These are phyloP conservation scores for Chlorodrepanis virens DNA, from an alignment of 2,113 vertebrate species.

Conservation along the genomic window DNA sequence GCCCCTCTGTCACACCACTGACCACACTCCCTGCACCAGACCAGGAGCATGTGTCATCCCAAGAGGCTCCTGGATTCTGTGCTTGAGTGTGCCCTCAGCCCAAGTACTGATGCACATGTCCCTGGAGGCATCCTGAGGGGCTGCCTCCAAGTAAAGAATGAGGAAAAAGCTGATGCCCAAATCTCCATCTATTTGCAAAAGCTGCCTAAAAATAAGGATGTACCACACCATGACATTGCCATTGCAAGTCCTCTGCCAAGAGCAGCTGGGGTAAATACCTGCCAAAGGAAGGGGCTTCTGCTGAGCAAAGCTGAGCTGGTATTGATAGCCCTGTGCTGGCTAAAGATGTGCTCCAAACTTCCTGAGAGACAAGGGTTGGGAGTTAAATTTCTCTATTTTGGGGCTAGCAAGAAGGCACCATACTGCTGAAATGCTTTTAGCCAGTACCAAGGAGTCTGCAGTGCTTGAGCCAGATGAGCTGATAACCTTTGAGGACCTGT, in stretches of 20 bases:
- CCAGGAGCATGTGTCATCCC: background rate
- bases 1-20: background rate
- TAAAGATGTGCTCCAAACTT: background rate
- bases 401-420: background rate
- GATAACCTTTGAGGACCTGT: background rate
- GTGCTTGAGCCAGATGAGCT: background rate
- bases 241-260: background rate
- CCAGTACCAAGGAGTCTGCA: background rate
- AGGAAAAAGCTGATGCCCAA: background rate
- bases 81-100: background rate
- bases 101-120: background rate
- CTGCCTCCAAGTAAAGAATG: background rate
- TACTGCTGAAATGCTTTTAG: rapidly evolving
- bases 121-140: background rate
- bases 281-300: background rate
- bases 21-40: background rate
- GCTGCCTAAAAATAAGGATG: background rate
- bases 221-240: rapidly evolving
- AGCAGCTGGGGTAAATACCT: background rate
- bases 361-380: background rate
- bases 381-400: background rate
- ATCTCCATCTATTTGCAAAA: background rate
- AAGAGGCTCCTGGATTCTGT: background rate
- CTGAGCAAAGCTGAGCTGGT: background rate
- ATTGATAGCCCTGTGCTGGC: background rate